Base-by-base conservation (phyloP, 2,113 vertebrate species). In the Semicossyphus pulcher region DNA sequence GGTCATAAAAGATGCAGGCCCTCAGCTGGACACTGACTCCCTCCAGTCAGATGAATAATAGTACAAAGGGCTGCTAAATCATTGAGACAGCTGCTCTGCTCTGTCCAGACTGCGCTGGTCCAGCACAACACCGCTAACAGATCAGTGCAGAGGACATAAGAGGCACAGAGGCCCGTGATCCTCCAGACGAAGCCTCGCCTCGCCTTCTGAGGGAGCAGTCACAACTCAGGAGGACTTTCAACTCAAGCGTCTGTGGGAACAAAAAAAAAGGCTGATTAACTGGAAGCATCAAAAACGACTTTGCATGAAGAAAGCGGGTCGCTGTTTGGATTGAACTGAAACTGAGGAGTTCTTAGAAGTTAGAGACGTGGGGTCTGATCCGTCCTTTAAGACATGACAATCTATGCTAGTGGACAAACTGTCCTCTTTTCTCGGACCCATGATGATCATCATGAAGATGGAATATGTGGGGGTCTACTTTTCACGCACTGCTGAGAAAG, bases 41-140 rank as follows among this genome's bases (percentile, higher is more conserved):
- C 85, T 81, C 85, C 81, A 83, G 85, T 88, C 82, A 81, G 76
- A 91, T 93, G 84, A 93, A 93, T 93, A 93, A 93, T 93, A 92
- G 85, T 91, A 92, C 90, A 93, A 92, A 93, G 85, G 88, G 75
- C 84, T 91, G 82, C 83, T 93, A 89, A 93, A 92, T 91, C 88
- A 92, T 91, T 91, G 85, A 93, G 87, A 86, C 80, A 82, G 88
- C 78, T 88, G 83, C 78, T 84, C 82, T 65, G 74, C 77, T 88
- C 81, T 75, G 86, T 87, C 84, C 86, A 84, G 82, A 83, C 79
- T 72, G 73, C 20, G 20, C 78, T 58, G 54, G 76, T 80, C 78
- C 70, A 76, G 56, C 79, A 85, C 64, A 73, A 84, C 75, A 72
- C 44, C 44, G 73, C 78, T 71, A 83, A 88, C 85, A 86, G 87